Base-by-base conservation (phyloP, 2,797 vertebrate genomes). In the Thunnus albacares region DNA sequence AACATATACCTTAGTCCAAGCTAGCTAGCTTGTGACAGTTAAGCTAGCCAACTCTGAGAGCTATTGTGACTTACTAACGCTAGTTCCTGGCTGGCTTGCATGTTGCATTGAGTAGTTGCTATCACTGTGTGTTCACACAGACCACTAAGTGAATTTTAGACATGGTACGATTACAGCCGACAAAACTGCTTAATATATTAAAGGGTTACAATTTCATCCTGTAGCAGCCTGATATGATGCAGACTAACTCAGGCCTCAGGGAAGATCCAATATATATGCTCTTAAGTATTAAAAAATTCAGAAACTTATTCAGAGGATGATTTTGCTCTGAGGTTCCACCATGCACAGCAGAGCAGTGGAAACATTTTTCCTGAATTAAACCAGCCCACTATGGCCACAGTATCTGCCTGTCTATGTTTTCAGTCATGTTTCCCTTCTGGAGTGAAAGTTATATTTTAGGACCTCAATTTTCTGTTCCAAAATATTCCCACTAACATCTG, bases 391-490 rank as follows among this genome's bases (percentile, higher is more conserved):
- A n/a, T 17, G 15, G 2, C 41, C 26, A 15, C 24, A 24, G 61
- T 60, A 26, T 57, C 51, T 22, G 41, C 51, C 30, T 41, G n/a
- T 38, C 9, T n/a, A 8, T 65, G 53, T 52, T 76, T 57, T 81
- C 14, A 33, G n/a, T 76, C 35, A 28, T 38, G 24, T 78, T 83
- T 82, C 73, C 71, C 10, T 9, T 41, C n/a, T 28, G 52, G 71
- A 33, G 35, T 20, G 43, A 80, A 59, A 22, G n/a, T 56, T 71
- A 55, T 87, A 88, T 88, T 88, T 89, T 63, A 57, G 64, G 81
- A 68, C 67, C 84, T 84, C 75, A 71, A 4, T 62, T 84, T 73
- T 73, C 53, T 75, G 30, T 80, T 83, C 62, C 71, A 70, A 60
- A 83, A 38, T 67, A 60, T 72, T 86, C 22, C 71, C 53, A 26